Evolutionary conservation across 2,888 invertebrate genomes (phyloP), one percentile per base, ranked within the genome.

Genomic region (Hemithea aestivaria): DNA sequence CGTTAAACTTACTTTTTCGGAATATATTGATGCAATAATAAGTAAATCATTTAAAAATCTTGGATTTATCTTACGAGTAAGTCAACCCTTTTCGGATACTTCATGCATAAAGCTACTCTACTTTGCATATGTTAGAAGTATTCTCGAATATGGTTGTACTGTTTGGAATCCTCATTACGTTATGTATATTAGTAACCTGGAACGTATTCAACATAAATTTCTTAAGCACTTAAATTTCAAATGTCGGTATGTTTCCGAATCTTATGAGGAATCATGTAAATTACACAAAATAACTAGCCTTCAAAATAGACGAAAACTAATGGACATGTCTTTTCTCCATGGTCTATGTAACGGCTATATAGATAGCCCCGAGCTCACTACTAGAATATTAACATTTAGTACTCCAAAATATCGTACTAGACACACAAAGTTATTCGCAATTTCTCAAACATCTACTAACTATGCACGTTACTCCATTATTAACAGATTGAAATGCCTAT

Each of bases 291-390:
- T 16, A 16, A 5, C 16, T 16, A 16, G 16, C 16, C 16, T 16
- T 4, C 16, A 16, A 16, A 16, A 16, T 16, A 2, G 16, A 16
- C 16, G 16, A 4, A 16, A 16, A 5, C 7, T 27, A n/a, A 11
- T 27, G 10, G 27, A 27, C 12, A 27, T 27, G 27, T 11, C 27
- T 11, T 11, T 27, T 27, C 27, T 27, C 11, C 27, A 27, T 27
- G 27, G 27, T 2, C 27, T 27, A 11, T 27, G 27, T 12, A 10
- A 5, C 3, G 27, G 27, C 2, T 27, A 27, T 27, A 27, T 27
- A 27, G 27, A 27, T 10, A 10, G 27, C n/a, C 27, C 27, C 5
- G 27, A 27, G 11, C 27, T 27, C 10, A 27, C 27, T 27, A 5
- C 11, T 10, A 27, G 27, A 11, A 6, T 27, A 7, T 27, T 27